These are phyloP conservation scores for Mesorhabditis spiculigera DNA, from an alignment of 2,888 invertebrate genomes.

Conservation along the genomic window DNA sequence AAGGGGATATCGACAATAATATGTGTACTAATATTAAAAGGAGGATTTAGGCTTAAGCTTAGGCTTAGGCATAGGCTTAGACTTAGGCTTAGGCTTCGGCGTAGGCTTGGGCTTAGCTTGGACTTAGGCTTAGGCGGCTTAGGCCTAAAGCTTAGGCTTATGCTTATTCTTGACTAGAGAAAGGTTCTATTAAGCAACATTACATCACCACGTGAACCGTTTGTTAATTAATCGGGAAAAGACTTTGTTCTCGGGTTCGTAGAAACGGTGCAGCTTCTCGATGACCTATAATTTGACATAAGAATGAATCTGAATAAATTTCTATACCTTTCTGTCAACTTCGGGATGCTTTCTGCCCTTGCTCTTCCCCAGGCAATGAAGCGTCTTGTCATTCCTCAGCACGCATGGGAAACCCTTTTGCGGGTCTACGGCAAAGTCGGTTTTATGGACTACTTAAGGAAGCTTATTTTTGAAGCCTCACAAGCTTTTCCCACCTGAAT, in stretches of 20 bases:
- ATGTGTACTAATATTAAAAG: no score
- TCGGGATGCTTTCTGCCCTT: constrained; percentile 62
- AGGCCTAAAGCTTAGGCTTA: no score
- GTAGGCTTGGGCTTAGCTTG: no score
- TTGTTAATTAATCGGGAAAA: constrained; percentile 61
- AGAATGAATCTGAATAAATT: constrained; percentile 57
- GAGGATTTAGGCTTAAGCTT: no score
- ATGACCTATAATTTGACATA: constrained; percentile 43
- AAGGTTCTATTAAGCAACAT: no score
- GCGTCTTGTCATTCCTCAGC: constrained; percentile 42
- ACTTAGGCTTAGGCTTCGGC: no score
- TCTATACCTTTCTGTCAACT: constrained; percentile 33
- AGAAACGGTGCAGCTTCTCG: constrained; percentile 60
- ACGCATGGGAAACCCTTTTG: constrained; percentile 88
- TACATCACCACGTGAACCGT: constrained; percentile 61
- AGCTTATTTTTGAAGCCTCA: constrained; percentile 68
- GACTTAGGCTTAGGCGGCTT: no score
- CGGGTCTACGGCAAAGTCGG: constrained; percentile 84
- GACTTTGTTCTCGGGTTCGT: constrained; percentile 61
- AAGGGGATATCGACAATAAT: no score
- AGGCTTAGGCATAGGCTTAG: no score
- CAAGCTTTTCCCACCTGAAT: constrained; percentile 60
- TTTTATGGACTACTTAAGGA: constrained; percentile 68
- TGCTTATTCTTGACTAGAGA: no score
- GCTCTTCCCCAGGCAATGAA: constrained; percentile 62